Conservation (phyloP, 2,797 vertebrate species). For the Podarcis lilfordi region DNA sequence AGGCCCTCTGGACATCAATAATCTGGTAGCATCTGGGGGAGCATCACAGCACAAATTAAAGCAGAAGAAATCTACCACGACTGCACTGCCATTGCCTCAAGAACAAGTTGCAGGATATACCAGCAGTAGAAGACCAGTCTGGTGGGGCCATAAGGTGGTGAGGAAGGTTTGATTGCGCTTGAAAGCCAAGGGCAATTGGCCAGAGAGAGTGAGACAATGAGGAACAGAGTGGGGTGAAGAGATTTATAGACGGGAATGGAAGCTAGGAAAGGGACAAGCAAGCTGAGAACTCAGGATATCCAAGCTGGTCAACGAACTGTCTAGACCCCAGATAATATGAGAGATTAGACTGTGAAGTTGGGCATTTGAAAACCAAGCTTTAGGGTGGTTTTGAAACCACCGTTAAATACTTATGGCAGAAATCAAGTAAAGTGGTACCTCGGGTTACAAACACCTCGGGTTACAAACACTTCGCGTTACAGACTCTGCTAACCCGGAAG, state of each 20-base stretch:
- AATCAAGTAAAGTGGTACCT: not conserved
- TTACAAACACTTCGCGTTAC: no score
- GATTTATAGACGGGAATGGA: no score
- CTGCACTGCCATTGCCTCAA: no score
- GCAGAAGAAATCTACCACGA: no score
- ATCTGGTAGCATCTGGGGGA: no score
- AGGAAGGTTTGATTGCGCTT: not conserved
- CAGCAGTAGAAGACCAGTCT: no score
- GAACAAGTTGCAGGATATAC: no score
- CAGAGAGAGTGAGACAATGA: not conserved
- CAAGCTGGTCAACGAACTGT: not conserved
- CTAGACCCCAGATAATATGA: not conserved
- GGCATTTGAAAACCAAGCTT: not conserved
- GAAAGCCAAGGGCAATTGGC: not conserved
- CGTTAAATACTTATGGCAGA: conserved; percentile 10
- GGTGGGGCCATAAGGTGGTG: not conserved
- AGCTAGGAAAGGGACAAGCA: not conserved
- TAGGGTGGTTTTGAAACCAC: not conserved
- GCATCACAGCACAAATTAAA: no score
- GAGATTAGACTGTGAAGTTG: not conserved
- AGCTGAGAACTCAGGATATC: not conserved
- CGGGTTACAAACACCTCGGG: no score
- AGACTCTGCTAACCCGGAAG: no score
- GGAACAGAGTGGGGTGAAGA: not conserved
- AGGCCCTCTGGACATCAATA: no score